phyloP scores from a whole-genome alignment of 2,113 vertebrate genomes.

The Centropus unirufus region DNA sequence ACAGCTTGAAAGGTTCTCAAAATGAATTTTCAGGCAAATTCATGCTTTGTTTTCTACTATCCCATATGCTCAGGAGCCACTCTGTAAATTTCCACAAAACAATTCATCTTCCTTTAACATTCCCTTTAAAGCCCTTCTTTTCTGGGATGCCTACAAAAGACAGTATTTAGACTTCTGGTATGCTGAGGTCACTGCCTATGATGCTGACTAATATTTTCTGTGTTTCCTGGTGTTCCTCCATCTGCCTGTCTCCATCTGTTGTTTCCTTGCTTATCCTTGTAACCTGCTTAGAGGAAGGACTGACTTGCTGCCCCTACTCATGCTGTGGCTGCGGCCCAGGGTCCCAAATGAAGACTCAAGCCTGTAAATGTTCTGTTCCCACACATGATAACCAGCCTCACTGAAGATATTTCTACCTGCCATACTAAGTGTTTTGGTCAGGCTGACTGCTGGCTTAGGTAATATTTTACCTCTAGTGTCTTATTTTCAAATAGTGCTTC shows the following conservation, averaged over 20 bases:
- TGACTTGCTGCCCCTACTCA: background rate
- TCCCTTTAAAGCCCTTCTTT: background rate
- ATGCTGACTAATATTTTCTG: conserved; percentile 69
- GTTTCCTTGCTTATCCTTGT: conserved; percentile 10
- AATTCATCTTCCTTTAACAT: background rate
- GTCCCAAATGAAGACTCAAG: fast-evolving
- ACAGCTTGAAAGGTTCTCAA: background rate
- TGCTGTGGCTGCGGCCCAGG: background rate
- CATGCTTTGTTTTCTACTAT: background rate
- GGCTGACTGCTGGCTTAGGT: background rate
- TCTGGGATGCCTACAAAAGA: conserved; percentile 14
- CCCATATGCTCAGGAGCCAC: background rate
- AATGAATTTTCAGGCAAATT: background rate
- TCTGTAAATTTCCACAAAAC: background rate
- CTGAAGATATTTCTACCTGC: background rate
- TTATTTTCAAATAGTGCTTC: background rate
- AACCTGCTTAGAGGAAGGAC: background rate
- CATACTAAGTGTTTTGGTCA: fast-evolving
- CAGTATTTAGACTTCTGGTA: conserved; percentile 37
- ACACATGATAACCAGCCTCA: fast-evolving
- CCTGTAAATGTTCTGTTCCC: background rate
- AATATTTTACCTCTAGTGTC: background rate
- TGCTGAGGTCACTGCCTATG: conserved; percentile 53
- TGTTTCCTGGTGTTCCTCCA: conserved; percentile 61
- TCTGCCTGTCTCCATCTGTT: conserved; percentile 57